A percentile compares a stretch with the other conserved stretches of the same genome.
These are phyloP conservation scores for Lasioglossum malachurum DNA, from an alignment of 2,888 invertebrate species.

Conservation along the genomic window DNA sequence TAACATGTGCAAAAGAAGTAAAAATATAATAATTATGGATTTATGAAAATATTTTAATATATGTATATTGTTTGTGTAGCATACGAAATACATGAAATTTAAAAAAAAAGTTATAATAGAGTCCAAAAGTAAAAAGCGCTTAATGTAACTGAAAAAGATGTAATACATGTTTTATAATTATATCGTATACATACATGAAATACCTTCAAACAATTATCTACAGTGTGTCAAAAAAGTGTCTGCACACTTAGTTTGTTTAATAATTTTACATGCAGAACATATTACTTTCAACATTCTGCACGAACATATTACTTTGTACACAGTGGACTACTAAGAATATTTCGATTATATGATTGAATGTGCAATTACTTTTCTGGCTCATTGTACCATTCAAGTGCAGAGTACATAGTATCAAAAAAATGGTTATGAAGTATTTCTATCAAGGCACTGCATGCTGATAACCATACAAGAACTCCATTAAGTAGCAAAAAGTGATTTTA, in stretches of 20 bases:
- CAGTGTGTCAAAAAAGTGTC: neutral
- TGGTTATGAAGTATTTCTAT: slow-evolving; percentile 33
- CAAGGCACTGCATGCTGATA: slow-evolving; percentile 44
- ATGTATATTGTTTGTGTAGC: slow-evolving; percentile 21
- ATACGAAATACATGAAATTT: slow-evolving; percentile 25
- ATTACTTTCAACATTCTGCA: neutral
- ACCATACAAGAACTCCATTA: slow-evolving; percentile 15
- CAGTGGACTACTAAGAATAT: neutral
- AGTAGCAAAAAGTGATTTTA: neutral
- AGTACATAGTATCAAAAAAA: slow-evolving; percentile 8
- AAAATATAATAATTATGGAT: slow-evolving; percentile 23
- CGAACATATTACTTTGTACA: neutral
- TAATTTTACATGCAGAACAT: neutral
- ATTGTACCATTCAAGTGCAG: slow-evolving; percentile 33
- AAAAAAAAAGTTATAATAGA: slow-evolving; percentile 10
- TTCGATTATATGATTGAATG: neutral
- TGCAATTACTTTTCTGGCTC: neutral
- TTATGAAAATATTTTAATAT: slow-evolving; percentile 10
- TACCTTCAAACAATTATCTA: slow-evolving; percentile 3
- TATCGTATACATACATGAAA: slow-evolving; percentile 1
- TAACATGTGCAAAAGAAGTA: slow-evolving; percentile 37
- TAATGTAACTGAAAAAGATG: slow-evolving; percentile 14
- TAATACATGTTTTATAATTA: slow-evolving; percentile 5
- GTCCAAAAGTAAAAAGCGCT: slow-evolving; percentile 12
- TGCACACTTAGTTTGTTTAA: neutral